Evolutionary conservation across 2,888 invertebrate genomes (phyloP).

Genomic region (Drosophila ustulata): DNA sequence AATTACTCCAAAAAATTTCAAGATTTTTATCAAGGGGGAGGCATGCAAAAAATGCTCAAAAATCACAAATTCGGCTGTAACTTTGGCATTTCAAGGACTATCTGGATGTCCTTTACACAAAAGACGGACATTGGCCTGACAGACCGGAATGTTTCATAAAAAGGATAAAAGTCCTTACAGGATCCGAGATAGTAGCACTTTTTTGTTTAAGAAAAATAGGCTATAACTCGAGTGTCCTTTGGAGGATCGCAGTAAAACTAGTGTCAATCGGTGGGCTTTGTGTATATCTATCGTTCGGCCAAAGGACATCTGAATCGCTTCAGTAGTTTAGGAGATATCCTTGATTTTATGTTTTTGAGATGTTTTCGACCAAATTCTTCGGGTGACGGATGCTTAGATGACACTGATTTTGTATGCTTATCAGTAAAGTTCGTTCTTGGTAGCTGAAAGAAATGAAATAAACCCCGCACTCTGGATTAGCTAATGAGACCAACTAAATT

Average conservation of each 20-base stretch:
- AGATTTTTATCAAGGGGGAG: neutral
- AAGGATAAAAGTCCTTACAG: constrained; percentile 5
- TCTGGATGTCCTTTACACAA: neutral
- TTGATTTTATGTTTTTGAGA: neutral
- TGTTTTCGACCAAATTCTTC: neutral
- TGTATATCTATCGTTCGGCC: neutral
- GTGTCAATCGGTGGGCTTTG: neutral
- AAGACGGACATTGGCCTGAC: neutral
- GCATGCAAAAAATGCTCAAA: neutral
- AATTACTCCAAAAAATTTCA: neutral
- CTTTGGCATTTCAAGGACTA: constrained; percentile 8
- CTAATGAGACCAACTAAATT: no score
- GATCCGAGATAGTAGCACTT: neutral
- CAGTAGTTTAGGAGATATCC: neutral
- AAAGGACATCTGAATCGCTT: neutral
- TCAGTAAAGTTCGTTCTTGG: no score
- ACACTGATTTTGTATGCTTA: no score
- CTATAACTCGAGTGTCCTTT: constrained; percentile 4
- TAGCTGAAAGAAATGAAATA: no score
- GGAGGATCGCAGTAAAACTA: neutral
- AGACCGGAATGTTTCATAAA: neutral
- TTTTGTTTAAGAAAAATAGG: neutral
- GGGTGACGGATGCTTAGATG: neutral
- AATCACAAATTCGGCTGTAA: neutral
- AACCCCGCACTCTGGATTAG: no score